Evolutionary conservation across 1,140 invertebrate genomes (phyloP).

Genomic region (Plectrocnemia conspersa): DNA sequence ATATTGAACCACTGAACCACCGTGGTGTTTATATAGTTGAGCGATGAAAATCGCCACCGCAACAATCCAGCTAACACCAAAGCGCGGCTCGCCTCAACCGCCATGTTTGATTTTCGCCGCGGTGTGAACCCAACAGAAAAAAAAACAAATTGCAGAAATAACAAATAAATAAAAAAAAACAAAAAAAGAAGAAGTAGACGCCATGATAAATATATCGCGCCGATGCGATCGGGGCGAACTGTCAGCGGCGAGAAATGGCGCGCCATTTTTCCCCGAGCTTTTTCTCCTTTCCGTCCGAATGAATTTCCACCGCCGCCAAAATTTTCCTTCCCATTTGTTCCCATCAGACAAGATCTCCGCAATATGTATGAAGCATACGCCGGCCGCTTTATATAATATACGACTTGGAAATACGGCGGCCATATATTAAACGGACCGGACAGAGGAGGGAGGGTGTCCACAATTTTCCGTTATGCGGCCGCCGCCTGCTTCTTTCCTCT

Average conservation of each 20-base stretch:
- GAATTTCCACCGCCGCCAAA: constrained; percentile 51
- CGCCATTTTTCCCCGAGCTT: constrained; percentile 44
- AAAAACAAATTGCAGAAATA: constrained; percentile 32
- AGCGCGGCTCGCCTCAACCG: too few species aligned
- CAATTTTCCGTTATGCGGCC: constrained; percentile 52
- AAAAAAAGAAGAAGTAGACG: constrained; percentile 15
- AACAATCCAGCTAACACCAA: too few species aligned
- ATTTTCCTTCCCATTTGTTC: constrained; percentile 55
- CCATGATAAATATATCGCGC: constrained; percentile 29
- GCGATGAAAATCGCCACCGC: too few species aligned
- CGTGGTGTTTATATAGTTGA: too few species aligned
- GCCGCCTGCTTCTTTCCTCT: constrained; percentile 39
- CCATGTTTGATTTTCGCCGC: constrained; percentile 7
- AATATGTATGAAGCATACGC: constrained; percentile 50
- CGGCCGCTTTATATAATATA: constrained; percentile 55
- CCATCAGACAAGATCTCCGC: constrained; percentile 52
- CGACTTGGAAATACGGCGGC: constrained; percentile 53
- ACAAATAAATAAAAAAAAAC: not conserved
- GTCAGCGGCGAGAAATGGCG: constrained; percentile 42
- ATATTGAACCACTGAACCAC: too few species aligned
- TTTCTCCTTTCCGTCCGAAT: constrained; percentile 41
- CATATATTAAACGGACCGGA: constrained; percentile 51
- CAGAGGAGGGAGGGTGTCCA: constrained; percentile 47
- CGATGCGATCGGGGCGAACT: constrained; percentile 32
- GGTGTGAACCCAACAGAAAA: constrained; percentile 15